These are phyloP conservation scores for Sinhomidia bicolor DNA, from an alignment of 2,888 invertebrate genomes.

Conservation along the genomic window DNA sequence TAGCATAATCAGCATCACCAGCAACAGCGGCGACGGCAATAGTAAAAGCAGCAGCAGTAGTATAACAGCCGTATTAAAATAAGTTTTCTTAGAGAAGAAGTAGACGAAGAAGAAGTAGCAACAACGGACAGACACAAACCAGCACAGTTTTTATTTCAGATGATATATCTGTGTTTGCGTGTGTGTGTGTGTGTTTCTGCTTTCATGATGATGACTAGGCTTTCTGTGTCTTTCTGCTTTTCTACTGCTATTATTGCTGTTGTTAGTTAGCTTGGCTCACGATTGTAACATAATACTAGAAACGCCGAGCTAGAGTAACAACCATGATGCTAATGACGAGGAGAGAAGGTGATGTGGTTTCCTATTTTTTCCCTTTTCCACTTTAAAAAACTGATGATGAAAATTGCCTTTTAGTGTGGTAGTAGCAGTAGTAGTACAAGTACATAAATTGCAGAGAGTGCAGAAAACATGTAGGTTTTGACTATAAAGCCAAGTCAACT, in stretches of 20 bases:
- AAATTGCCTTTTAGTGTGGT: background rate
- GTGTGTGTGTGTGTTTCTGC: too few relatives aligned
- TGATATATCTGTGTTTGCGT: too few relatives aligned
- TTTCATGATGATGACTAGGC: too few relatives aligned
- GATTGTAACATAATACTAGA: background rate
- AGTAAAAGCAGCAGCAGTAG: too few relatives aligned
- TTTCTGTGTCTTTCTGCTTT: background rate
- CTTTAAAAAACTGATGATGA: slow-evolving; percentile 11
- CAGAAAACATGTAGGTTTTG: too few relatives aligned
- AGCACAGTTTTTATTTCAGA: too few relatives aligned
- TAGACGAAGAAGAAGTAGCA: too few relatives aligned
- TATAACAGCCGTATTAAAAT: too few relatives aligned
- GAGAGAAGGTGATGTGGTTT: slow-evolving; percentile 19
- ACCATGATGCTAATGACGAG: background rate
- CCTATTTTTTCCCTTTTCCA: background rate
- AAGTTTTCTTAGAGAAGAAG: too few relatives aligned
- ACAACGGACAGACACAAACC: too few relatives aligned
- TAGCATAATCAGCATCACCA: background rate
- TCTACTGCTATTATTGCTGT: background rate
- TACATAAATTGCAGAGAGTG: background rate
- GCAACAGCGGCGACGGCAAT: too few relatives aligned
- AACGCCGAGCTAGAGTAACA: background rate
- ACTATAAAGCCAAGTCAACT: background rate
- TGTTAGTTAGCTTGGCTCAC: background rate
- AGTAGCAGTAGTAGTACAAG: background rate